Base-by-base conservation (phyloP, 2,797 vertebrate genomes). In the Lerista edwardsae region DNA sequence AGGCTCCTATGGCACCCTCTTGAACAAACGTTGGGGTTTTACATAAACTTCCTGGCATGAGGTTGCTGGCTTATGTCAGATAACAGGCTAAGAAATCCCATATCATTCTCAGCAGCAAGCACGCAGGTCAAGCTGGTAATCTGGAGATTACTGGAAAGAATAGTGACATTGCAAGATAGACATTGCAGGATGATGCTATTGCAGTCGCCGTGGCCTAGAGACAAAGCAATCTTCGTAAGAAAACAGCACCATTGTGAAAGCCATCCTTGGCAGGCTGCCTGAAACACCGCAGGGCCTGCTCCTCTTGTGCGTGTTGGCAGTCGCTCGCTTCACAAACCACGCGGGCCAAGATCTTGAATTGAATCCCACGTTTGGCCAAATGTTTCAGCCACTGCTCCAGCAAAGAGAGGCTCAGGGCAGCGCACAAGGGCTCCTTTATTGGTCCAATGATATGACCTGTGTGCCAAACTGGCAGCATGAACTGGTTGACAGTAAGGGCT, bases 21-120 rank as follows among this genome's bases (percentile, higher is more conserved):
- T 91, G 82, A 84, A 76, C 90, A 94, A 94, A 93, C 84, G 90
- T n/a, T 27, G 0, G 71, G 0, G 0, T 77, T 9, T 74, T 83
- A 79, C 79, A 72, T 0, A 0, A 75, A 85, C 64, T 82, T 91
- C 84, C 76, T 36, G 8, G 51, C 31, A 55, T 55, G 15, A 15
- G 15, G 51, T 86, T 88, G 81, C 87, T 80, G 82, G 92, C 86
- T 93, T 31, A 84, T 90, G 86, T 89, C 23, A 88, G 89, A 91
- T 83, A 90, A 87, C 82, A 76, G 78, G 83, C 86, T 67, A 62
- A 86, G 65, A 75, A 85, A 34, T 8, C 86, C 85, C 86, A n/a
- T 64, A 39, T 44, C 79, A 34, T 83, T 91, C 86, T 90, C 69
- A 25, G 41, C 59, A 83, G 84, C 71, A 14, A 87, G 83, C 1